Evolutionary conservation across 2,113 vertebrate genomes (phyloP).

Genomic region (Helogale parvula): DNA sequence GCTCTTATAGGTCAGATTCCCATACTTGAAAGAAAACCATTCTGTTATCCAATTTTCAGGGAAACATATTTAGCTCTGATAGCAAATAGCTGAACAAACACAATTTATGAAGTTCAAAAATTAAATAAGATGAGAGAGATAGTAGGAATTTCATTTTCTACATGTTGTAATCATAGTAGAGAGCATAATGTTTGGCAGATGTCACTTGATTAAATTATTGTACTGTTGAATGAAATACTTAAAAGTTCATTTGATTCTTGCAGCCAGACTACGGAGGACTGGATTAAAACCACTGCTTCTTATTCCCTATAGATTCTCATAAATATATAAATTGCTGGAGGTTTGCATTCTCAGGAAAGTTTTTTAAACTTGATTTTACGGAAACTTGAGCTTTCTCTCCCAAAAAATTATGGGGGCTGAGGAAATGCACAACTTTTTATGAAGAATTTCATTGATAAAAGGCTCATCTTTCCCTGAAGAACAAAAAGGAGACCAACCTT

Average conservation of each 20-base stretch:
- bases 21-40: not conserved
- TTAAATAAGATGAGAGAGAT: not conserved
- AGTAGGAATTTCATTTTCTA: conserved; percentile 52
- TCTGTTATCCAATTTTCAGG: conserved; percentile 35
- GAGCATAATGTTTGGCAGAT: not conserved
- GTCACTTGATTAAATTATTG: not conserved
- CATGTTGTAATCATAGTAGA: not conserved
- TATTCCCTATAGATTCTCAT: not conserved
- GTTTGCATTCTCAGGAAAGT: not conserved
- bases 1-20: not conserved
- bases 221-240: not conserved
- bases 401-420: not conserved
- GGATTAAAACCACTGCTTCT: not conserved
- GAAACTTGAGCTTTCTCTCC: not conserved
- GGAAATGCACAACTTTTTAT: not conserved
- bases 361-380: not conserved
- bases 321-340: not conserved
- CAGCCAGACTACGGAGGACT: not conserved
- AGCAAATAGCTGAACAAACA: conserved; percentile 45
- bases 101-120: conserved; percentile 57
- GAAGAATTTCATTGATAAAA: not conserved
- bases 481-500: not conserved
- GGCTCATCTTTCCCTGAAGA: not conserved
- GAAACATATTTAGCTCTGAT: conserved; percentile 50
- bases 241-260: conserved; percentile 7